phyloP scores from a whole-genome alignment of 92 coral and sea anemone genomes.

The Montipora capitata region DNA sequence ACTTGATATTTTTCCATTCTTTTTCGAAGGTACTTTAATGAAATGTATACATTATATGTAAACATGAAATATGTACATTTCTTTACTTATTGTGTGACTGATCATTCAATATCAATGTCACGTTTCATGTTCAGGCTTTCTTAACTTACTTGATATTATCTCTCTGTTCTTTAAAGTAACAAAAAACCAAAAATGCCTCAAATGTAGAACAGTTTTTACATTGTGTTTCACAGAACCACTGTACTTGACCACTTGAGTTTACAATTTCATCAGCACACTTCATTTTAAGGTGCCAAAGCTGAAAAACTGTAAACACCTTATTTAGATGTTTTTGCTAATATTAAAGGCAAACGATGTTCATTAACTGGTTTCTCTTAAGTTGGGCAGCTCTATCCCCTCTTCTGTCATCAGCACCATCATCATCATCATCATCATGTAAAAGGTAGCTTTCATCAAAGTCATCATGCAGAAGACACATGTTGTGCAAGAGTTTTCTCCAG shows the following conservation, averaged over 20 bases:
- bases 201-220: not conserved
- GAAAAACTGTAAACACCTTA: not conserved
- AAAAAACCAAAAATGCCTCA: not conserved
- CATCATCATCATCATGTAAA: not conserved
- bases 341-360: conserved; percentile 4
- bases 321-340: not conserved
- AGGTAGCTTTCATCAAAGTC: conserved; percentile 10
- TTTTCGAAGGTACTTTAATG: not conserved
- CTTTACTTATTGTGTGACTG: conserved; percentile 4
- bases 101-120: conserved; percentile 1
- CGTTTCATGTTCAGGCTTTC: conserved; percentile 12
- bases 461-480: not conserved
- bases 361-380: conserved; percentile 8
- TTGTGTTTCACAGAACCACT: not conserved
- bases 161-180: not conserved
- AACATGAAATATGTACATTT: conserved; percentile 3
- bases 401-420: not conserved
- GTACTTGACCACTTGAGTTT: not conserved
- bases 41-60: not conserved
- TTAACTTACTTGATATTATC: not conserved
- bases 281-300: not conserved
- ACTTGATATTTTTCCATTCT: not conserved
- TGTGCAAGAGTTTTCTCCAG: not conserved
- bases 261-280: not conserved
- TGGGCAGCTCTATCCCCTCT: not conserved